Base-by-base conservation (phyloP, 2,797 vertebrate species). In the Cyclura pinguis region DNA sequence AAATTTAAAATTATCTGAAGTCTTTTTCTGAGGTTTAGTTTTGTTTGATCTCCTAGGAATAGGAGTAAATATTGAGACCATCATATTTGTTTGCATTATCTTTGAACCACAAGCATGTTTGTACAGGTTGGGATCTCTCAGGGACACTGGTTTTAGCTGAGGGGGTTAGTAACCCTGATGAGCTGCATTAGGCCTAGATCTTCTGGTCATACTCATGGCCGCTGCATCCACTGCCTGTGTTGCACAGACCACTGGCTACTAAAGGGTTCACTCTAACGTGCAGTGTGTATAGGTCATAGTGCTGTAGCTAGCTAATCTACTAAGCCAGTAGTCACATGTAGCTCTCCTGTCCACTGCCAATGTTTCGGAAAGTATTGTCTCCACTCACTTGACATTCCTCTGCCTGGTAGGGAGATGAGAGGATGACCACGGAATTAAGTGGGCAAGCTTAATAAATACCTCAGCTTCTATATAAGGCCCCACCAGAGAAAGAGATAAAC, bases 1-100 rank as follows among this genome's bases (percentile, higher is more conserved):
- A 42, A 69, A 85, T 91, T 89, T 88, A 85, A 90, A 80, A 64
- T 50, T 47, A 85, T 87, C 52, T 94, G 73, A 88, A 93, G 95
- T 93, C 93, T 92, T 89, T 69, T 38, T 85, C 57, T 92, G 89
- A 84, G 82, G 22, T 1, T 0, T 80, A 85, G 13, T 69, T 89
- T 89, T 42, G 0, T 89, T 89, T 91, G 47, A 64, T 91, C 50
- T 88, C 67, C 42, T 29, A 73, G 18, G 59, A 73, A 90, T 59
- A 86, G 83, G 59, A 80, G 57, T 0, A 8, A 0, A 89, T 82
- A 86, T 73, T 89, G 88, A 84, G 20, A 69, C 78, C 80, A 42
- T 8, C 62, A 6, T 83, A 47, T 94, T 62, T 80, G 88, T 85
- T 84, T 84, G 90, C 84, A 59, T 82, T 67, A 90, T 72, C 1